Evolutionary conservation across 2,888 invertebrate genomes (phyloP).

Genomic region (Kryphioiulus occultus): DNA sequence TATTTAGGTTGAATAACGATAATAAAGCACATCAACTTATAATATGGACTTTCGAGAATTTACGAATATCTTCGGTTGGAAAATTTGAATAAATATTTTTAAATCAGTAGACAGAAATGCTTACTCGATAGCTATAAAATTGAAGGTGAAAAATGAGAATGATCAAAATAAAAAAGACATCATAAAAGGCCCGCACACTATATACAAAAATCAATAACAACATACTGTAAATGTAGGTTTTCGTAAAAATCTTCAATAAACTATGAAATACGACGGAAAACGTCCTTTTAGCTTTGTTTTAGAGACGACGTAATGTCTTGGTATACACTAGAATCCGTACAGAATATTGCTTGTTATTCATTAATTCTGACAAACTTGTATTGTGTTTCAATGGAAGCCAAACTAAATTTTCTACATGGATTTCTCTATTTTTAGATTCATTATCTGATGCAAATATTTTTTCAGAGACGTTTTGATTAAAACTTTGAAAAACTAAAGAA

Average conservation of each 20-base stretch:
- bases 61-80: too few relatives aligned
- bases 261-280: background rate
- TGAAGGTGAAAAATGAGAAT: too few relatives aligned
- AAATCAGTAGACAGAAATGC: too few relatives aligned
- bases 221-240: background rate
- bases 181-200: too few relatives aligned
- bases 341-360: background rate
- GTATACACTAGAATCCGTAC: constrained; percentile 14
- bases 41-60: too few relatives aligned
- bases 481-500: too few relatives aligned
- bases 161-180: too few relatives aligned
- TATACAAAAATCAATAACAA: too few relatives aligned
- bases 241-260: background rate
- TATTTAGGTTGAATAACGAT: too few relatives aligned
- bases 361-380: background rate
- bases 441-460: background rate
- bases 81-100: too few relatives aligned
- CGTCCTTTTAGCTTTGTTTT: background rate
- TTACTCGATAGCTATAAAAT: too few relatives aligned
- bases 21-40: too few relatives aligned
- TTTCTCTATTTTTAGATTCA: background rate
- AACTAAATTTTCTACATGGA: background rate
- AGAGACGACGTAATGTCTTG: background rate
- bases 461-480: background rate
- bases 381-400: background rate